Percentiles rank a stretch among this genome's conserved stretches.
phyloP scores from a whole-genome alignment of 1,140 invertebrate genomes.

The Aradophagus sp. region DNA sequence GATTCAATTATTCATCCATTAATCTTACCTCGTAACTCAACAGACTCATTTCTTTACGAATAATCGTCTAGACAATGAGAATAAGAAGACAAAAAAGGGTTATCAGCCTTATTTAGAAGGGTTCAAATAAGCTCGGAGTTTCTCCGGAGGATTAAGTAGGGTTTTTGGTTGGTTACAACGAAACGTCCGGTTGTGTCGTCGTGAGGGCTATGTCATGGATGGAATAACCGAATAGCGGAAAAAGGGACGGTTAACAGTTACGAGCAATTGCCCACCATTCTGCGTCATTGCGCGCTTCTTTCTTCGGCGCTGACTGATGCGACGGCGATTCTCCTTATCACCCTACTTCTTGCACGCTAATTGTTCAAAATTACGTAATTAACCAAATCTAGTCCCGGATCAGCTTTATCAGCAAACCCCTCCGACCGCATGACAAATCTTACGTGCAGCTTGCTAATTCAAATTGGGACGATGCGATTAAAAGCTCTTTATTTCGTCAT shows the following conservation, averaged over 20 bases:
- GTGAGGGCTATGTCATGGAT: constrained; percentile 32
- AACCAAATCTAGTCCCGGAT: constrained; percentile 35
- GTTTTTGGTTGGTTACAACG: constrained; percentile 61
- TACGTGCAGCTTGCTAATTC: constrained; percentile 3
- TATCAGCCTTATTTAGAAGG: constrained; percentile 52
- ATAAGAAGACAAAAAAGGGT: constrained; percentile 61
- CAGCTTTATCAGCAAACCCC: constrained; percentile 26
- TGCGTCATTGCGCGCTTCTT: constrained; percentile 52
- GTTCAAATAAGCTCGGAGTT: constrained; percentile 26
- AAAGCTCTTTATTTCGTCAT: constrained; percentile 8
- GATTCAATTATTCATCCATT: no score
- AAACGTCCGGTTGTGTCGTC: constrained; percentile 49
- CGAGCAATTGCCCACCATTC: constrained; percentile 67
- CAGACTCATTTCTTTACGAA: constrained; percentile 4
- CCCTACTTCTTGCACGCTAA: constrained; percentile 8
- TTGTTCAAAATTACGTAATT: constrained; percentile 44
- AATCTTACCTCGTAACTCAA: background rate
- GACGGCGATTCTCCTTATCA: constrained; percentile 52
- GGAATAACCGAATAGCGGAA: constrained; percentile 35
- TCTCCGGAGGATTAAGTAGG: constrained; percentile 57
- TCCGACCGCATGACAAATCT: constrained; percentile 21
- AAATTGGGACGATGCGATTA: constrained; percentile 5
- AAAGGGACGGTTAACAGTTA: constrained; percentile 60
- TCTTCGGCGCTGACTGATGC: constrained; percentile 28
- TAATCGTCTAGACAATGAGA: constrained; percentile 29